Percentiles rank a stretch among this genome's conserved stretches.
phyloP scores from a whole-genome alignment of 2,888 invertebrate genomes.

The Macaria liturata region DNA sequence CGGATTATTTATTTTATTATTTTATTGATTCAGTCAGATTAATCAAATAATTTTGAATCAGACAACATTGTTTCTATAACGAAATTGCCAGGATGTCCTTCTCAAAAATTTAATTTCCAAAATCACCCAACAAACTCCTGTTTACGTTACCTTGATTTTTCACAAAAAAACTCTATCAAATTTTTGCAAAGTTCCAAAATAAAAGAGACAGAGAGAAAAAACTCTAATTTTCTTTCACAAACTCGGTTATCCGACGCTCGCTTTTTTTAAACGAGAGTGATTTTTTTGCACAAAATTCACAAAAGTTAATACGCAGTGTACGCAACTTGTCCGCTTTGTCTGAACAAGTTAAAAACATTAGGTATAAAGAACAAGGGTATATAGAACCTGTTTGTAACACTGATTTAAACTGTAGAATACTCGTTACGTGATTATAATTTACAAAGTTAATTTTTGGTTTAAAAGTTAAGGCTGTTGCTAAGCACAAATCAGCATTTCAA shows the following conservation, averaged over 20 bases:
- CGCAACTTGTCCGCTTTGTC: slow-evolving; percentile 38
- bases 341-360: slow-evolving; percentile 23
- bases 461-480: too few relatives aligned
- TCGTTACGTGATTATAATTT: too few relatives aligned
- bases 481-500: too few relatives aligned
- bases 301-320: slow-evolving; percentile 41
- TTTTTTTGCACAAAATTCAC: slow-evolving; percentile 38
- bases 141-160: slow-evolving; percentile 14
- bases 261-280: slow-evolving; percentile 37
- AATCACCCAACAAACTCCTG: slow-evolving; percentile 12
- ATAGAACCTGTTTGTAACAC: too few relatives aligned
- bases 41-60: too few relatives aligned
- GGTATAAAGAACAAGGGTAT: neutral
- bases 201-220: slow-evolving; percentile 29
- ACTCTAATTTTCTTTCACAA: slow-evolving; percentile 41
- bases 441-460: too few relatives aligned
- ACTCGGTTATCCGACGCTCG: slow-evolving; percentile 38
- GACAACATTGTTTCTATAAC: too few relatives aligned
- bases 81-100: neutral
- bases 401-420: neutral
- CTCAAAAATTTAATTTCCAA: slow-evolving; percentile 13
- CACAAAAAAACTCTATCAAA: slow-evolving; percentile 23
- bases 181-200: slow-evolving; percentile 28
- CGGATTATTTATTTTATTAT: too few relatives aligned
- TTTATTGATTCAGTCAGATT: too few relatives aligned